phyloP scores from a whole-genome alignment of 2,888 invertebrate species.

The Drosophila stalkeri region DNA sequence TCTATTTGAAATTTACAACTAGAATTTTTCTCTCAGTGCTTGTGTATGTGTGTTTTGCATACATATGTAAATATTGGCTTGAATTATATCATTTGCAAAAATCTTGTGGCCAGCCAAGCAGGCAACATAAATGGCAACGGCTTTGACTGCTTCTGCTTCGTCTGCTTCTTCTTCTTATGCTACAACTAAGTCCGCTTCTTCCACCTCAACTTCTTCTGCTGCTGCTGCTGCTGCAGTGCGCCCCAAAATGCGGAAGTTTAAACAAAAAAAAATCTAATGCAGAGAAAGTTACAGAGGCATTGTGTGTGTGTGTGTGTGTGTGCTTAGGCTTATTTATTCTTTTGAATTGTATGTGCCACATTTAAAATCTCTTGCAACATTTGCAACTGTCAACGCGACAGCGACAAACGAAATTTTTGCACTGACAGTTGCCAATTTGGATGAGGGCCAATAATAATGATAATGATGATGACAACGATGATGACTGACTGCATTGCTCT shows the following conservation, averaged over 20 bases:
- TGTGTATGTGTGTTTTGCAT: constrained; percentile 37
- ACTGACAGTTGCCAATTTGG: constrained; percentile 72
- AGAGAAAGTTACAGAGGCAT: constrained; percentile 12
- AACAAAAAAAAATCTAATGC: constrained; percentile 51
- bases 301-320: constrained; percentile 9
- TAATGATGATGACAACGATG: constrained; percentile 9
- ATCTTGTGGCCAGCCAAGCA: constrained; percentile 77
- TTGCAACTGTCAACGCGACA: constrained; percentile 79
- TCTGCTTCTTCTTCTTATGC: constrained; percentile 17
- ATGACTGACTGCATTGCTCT: constrained; percentile 12
- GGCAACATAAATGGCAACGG: constrained; percentile 60
- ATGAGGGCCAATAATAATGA: constrained; percentile 63
- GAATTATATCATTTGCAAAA: constrained; percentile 75
- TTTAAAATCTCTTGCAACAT: constrained; percentile 62
- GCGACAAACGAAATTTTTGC: constrained; percentile 43
- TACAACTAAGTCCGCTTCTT: constrained; percentile 21
- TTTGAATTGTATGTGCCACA: constrained; percentile 13
- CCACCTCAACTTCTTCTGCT: constrained; percentile 20
- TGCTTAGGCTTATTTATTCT: constrained; percentile 18
- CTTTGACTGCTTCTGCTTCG: constrained; percentile 36
- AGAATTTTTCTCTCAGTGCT: background rate
- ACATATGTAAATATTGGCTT: constrained; percentile 77
- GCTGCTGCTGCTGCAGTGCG: constrained; percentile 36
- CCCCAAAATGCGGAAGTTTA: constrained; percentile 77
- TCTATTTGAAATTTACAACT: background rate